Evolutionary conservation across 2,797 vertebrate genomes (phyloP).

Genomic region (Darevskia nairensis): DNA sequence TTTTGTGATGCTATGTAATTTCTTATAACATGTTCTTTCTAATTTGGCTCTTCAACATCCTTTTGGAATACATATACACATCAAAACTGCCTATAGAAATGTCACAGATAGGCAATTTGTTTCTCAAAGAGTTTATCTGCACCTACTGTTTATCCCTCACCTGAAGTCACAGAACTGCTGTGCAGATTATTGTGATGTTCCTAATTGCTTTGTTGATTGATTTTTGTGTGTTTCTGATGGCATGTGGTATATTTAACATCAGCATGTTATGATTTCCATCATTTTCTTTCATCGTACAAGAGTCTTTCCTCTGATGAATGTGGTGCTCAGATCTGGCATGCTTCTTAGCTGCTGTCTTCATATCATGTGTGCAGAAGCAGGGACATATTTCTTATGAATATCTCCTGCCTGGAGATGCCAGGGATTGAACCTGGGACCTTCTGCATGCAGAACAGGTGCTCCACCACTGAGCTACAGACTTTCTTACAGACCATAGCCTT

Average conservation of each 20-base stretch:
- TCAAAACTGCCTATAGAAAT: neutral
- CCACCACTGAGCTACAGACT: neutral
- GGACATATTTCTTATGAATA: constrained; percentile 1
- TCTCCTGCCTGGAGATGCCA: no score
- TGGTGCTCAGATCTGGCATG: neutral
- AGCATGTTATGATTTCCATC: neutral
- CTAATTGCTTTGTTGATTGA: constrained; percentile 13
- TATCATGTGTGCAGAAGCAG: neutral
- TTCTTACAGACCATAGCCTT: neutral
- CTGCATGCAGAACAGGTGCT: no score
- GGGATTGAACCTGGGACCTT: no score
- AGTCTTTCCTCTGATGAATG: neutral
- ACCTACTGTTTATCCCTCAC: neutral
- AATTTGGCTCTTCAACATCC: neutral
- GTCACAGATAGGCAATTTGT: neutral
- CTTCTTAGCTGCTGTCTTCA: neutral
- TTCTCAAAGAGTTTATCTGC: neutral
- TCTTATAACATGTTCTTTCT: neutral
- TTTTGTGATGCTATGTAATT: neutral
- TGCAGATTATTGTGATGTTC: neutral
- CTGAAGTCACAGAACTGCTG: neutral
- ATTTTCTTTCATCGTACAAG: neutral
- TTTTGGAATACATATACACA: neutral
- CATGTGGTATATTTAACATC: neutral
- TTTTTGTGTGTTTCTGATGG: neutral